Conservation (phyloP, 2,797 vertebrate genomes). For the Rhinophrynus dorsalis region DNA sequence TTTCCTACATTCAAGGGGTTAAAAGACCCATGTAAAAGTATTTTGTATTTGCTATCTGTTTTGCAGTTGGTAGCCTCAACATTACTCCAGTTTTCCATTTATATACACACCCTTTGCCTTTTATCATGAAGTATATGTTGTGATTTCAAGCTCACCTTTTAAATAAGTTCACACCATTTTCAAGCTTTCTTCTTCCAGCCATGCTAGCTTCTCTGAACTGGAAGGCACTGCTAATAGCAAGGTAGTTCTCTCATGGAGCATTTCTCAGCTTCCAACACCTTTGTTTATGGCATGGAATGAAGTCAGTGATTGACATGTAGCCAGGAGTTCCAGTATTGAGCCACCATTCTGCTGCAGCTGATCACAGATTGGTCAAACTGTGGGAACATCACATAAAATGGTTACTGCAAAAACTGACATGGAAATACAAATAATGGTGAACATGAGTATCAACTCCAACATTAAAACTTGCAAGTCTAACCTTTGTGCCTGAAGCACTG, state of each 20-base stretch:
- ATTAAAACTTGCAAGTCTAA: no score
- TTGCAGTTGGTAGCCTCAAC: no score
- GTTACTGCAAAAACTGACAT: background rate
- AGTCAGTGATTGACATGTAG: slow-evolving; percentile 1
- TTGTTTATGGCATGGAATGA: background rate
- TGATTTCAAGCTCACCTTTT: no score
- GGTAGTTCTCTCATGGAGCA: slow-evolving; percentile 29
- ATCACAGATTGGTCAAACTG: slow-evolving; percentile 7
- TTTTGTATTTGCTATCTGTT: no score
- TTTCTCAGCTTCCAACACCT: background rate
- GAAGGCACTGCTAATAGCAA: slow-evolving; percentile 9
- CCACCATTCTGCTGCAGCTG: background rate
- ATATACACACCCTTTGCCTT: no score
- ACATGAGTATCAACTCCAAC: no score
- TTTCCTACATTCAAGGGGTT: no score
- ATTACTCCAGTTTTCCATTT: no score
- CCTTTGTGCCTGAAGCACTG: no score
- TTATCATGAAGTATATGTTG: no score
- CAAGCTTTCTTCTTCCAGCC: slow-evolving; percentile 16
- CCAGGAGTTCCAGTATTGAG: slow-evolving; percentile 7
- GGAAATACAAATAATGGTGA: slow-evolving; percentile 3
- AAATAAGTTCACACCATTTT: slow-evolving; percentile 15
- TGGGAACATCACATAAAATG: slow-evolving; percentile 7
- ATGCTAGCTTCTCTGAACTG: slow-evolving; percentile 8
- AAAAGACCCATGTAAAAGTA: no score